Base-by-base conservation (phyloP, 2,888 invertebrate species). In the Cerceris rybyensis region DNA sequence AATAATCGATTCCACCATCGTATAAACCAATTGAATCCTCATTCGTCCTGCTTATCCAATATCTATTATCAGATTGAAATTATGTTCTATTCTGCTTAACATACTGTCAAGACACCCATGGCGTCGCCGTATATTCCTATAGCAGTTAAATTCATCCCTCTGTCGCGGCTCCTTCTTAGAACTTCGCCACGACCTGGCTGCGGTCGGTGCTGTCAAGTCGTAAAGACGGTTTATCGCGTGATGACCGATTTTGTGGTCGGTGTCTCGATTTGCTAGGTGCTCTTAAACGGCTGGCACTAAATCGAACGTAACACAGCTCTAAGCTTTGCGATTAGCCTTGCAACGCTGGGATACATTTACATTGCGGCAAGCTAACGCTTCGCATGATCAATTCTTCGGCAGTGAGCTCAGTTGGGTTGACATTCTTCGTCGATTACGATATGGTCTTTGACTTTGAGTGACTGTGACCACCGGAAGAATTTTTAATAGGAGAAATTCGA, bases 191-290 rank as follows among this genome's bases (percentile, higher is more conserved):
- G 64, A 70, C 60, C 63, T n/a, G 46, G 54, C 78, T 67, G 78
- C 43, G 78, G 75, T 79, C 63, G 63, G 14, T 8, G 78, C 65
- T 70, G 78, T 65, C 81, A 59, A 66, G 14, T 68, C 73, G 68
- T 80, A 75, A 74, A 81, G 75, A 68, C 68, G 65, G 78, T 80
- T 80, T 79, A 79, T 57, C 50, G 70, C 79, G 49, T 65, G 71
- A 67, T 71, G 75, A 78, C 80, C 82, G 81, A 84, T 83, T 82
- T 81, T 86, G 84, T 70, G 83, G 85, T 84, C 75, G 73, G 54
- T 60, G 78, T 80, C 80, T 81, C 82, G 78, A 85, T 81, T 79
- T 75, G 68, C 68, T 42, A 14, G 65, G 61, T 41, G 72, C 46
- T 58, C 54, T 61, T 72, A 78, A 76, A 81, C 78, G 75, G 67